A percentile compares a stretch with the other conserved stretches of the same genome.
Evolutionary conservation across 2,113 vertebrate species (phyloP).

Genomic region (Chiloscyllium plagiosum): DNA sequence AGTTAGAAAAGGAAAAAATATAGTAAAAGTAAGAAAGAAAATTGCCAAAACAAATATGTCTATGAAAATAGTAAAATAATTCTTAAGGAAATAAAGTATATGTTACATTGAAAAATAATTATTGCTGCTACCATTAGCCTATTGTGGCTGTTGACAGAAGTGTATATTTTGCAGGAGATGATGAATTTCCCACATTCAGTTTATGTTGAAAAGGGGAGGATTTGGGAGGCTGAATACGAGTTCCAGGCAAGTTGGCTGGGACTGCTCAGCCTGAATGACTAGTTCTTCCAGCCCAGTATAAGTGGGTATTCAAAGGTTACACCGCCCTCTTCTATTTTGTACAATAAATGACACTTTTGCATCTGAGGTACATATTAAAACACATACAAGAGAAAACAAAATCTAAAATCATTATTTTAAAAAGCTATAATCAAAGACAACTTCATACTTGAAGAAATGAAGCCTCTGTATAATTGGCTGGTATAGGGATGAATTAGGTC

Average conservation of each 20-base stretch:
- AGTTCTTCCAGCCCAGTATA: conserved; percentile 28
- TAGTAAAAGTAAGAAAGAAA: conserved; percentile 4
- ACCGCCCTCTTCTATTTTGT: conserved; percentile 34
- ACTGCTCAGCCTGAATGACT: conserved; percentile 30
- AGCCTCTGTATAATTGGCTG: conserved; percentile 2
- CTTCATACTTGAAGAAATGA: neutral
- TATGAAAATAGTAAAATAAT: conserved; percentile 32
- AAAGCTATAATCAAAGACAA: conserved; percentile 35
- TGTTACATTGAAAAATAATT: conserved; percentile 35
- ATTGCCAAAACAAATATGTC: conserved; percentile 37
- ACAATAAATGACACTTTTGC: conserved; percentile 26
- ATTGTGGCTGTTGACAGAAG: conserved; percentile 34
- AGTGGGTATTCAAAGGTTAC: conserved; percentile 28
- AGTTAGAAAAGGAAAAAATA: conserved; percentile 21
- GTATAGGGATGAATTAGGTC: conserved; percentile 27
- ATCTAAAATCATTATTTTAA: conserved; percentile 37
- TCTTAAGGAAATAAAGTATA: conserved; percentile 34
- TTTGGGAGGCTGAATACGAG: conserved; percentile 25
- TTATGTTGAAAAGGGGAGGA: conserved; percentile 31
- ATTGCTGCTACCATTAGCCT: conserved; percentile 37
- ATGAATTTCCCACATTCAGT: conserved; percentile 31
- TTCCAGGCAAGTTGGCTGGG: conserved; percentile 34
- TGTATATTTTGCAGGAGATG: conserved; percentile 35
- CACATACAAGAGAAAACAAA: conserved; percentile 24
- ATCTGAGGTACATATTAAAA: conserved; percentile 33